These are phyloP conservation scores for Alcis repandata DNA, from an alignment of 2,888 invertebrate genomes.

Conservation along the genomic window DNA sequence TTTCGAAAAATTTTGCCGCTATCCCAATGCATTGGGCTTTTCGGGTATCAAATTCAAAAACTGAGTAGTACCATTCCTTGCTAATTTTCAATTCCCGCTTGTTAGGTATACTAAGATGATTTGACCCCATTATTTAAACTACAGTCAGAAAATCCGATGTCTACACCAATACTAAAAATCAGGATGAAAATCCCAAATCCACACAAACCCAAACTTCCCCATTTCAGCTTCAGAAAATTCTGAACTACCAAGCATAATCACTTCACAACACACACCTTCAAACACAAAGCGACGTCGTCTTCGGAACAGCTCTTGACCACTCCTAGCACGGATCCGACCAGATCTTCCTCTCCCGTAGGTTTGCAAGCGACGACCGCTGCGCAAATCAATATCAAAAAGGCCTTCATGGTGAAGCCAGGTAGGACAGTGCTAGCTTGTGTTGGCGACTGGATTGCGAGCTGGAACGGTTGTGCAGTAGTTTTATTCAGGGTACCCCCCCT, in stretches of 20 bases:
- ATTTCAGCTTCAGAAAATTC: background rate
- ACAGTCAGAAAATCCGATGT: too few relatives aligned
- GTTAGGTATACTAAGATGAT: too few relatives aligned
- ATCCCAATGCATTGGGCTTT: too few relatives aligned
- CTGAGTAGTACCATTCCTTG: too few relatives aligned
- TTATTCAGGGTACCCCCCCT: conserved; percentile 80
- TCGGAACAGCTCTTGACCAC: conserved; percentile 90
- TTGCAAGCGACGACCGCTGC: conserved; percentile 80
- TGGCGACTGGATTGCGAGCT: conserved; percentile 76
- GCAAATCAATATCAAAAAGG: conserved; percentile 80
- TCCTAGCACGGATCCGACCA: conserved; percentile 88
- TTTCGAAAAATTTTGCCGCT: too few relatives aligned
- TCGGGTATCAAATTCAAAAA: too few relatives aligned
- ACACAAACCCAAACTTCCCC: background rate
- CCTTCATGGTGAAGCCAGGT: conserved; percentile 72
- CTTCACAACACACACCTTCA: conserved; percentile 88
- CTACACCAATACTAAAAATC: too few relatives aligned
- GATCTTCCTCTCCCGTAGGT: conserved; percentile 83
- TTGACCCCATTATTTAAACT: too few relatives aligned
- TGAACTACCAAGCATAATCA: too few relatives aligned
- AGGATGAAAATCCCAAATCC: too few relatives aligned
- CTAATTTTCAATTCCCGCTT: too few relatives aligned
- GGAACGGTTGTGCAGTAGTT: conserved; percentile 72
- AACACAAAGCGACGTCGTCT: conserved; percentile 89
- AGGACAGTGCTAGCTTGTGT: conserved; percentile 49